A percentile compares a stretch with the other conserved stretches of the same genome.
phyloP scores from a whole-genome alignment of 2,888 invertebrate species.

The Pogonocherus hispidulus region DNA sequence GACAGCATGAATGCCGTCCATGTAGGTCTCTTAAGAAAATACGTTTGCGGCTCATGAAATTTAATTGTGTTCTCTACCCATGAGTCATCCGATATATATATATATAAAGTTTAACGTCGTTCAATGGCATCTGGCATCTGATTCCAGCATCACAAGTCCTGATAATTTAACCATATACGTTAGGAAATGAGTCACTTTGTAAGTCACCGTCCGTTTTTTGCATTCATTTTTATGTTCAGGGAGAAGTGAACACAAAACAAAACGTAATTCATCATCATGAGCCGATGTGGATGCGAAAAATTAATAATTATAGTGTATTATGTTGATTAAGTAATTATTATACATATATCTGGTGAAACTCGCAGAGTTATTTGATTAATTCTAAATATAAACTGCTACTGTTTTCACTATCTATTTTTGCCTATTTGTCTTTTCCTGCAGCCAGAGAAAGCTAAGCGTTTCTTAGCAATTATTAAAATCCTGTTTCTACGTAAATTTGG shows the following conservation, averaged over 20 bases:
- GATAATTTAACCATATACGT: conserved; percentile 11
- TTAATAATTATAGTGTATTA: not conserved
- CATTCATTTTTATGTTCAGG: not conserved
- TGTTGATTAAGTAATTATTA: not conserved
- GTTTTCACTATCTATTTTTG: not conserved
- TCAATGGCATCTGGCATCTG: not conserved
- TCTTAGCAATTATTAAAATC: not conserved
- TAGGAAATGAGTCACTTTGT: not conserved
- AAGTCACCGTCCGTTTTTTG: not conserved
- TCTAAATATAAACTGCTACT: not conserved
- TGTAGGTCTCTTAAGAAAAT: not conserved
- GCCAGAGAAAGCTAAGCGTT: not conserved
- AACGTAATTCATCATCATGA: not conserved
- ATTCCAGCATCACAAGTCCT: not conserved
- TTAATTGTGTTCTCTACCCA: not conserved
- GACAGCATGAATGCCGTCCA: too few species aligned
- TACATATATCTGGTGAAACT: not conserved
- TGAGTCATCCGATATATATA: conserved; percentile 1
- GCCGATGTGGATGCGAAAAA: not conserved
- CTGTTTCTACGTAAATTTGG: too few species aligned
- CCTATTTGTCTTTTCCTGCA: not conserved
- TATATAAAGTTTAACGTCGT: not conserved
- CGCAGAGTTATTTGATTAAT: not conserved
- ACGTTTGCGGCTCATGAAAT: not conserved
- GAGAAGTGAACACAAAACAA: not conserved